A percentile compares a stretch with the other conserved stretches of the same genome.
These are phyloP conservation scores for Rapana venosa DNA, from an alignment of 2,888 invertebrate species.

Conservation along the genomic window DNA sequence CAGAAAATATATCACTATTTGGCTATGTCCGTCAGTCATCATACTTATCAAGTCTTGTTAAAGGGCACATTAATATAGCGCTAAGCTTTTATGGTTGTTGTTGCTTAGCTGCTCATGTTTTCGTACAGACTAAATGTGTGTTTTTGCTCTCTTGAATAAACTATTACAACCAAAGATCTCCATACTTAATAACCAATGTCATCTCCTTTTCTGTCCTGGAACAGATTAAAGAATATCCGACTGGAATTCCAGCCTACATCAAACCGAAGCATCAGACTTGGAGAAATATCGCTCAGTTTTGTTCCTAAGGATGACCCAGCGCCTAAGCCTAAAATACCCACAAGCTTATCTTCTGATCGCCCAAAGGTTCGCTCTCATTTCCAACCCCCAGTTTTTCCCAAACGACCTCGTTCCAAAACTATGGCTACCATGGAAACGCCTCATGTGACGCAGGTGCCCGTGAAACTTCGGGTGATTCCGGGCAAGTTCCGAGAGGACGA, in stretches of 20 bases:
- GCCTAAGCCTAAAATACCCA: background rate
- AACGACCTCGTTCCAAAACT: slow-evolving; percentile 27
- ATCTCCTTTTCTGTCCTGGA: background rate
- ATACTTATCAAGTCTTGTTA: too few relatives aligned
- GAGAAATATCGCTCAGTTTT: background rate
- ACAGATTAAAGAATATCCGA: slow-evolving; percentile 27
- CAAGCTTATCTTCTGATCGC: background rate
- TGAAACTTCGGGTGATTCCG: slow-evolving; percentile 42
- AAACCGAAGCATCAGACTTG: background rate
- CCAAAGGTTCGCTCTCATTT: background rate
- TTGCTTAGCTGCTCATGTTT: too few relatives aligned
- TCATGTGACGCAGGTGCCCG: background rate
- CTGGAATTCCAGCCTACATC: slow-evolving; percentile 8
- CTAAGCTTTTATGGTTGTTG: too few relatives aligned
- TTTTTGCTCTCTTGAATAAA: too few relatives aligned
- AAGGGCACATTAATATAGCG: too few relatives aligned
- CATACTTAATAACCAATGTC: background rate
- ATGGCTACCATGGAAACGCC: slow-evolving; percentile 17
- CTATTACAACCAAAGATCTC: too few relatives aligned
- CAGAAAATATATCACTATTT: too few relatives aligned
- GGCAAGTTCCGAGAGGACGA: slow-evolving; percentile 47
- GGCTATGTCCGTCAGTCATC: too few relatives aligned
- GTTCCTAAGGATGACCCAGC: background rate
- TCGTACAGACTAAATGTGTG: too few relatives aligned
- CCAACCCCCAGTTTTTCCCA: slow-evolving; percentile 22